Conservation (phyloP, 2,888 invertebrate genomes). For the Athalia cordata region DNA sequence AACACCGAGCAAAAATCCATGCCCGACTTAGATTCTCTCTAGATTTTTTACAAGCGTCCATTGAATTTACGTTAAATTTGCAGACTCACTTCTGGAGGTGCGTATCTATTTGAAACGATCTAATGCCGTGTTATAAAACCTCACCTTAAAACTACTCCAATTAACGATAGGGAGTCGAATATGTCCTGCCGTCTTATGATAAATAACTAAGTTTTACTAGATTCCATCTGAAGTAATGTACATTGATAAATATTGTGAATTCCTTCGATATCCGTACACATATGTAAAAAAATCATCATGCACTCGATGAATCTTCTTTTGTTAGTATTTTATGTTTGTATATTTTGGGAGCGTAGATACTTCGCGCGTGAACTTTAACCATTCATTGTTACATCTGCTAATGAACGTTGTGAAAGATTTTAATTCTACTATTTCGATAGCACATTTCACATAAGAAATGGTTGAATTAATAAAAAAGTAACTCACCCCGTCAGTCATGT, state of each 20-base stretch:
- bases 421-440: too few species aligned
- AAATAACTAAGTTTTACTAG: constrained; percentile 34
- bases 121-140: background rate
- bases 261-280: constrained; percentile 61
- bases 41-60: background rate
- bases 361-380: constrained; percentile 2
- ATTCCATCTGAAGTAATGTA: constrained; percentile 50
- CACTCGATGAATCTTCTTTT: constrained; percentile 57
- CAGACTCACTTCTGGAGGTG: constrained; percentile 20
- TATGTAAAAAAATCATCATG: constrained; percentile 65
- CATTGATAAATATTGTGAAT: constrained; percentile 55
- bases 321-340: constrained; percentile 66
- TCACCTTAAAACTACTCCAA: constrained; percentile 1
- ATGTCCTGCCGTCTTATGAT: constrained; percentile 40
- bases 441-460: too few species aligned
- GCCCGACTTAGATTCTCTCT: background rate
- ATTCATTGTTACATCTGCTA: constrained; percentile 1
- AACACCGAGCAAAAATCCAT: too few species aligned
- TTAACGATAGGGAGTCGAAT: constrained; percentile 10
- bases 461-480: too few species aligned
- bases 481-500: too few species aligned
- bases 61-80: constrained; percentile 4
- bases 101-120: constrained; percentile 14
- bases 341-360: constrained; percentile 63
- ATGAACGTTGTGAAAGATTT: background rate